These are phyloP conservation scores for Biston betularia DNA, from an alignment of 2,888 invertebrate species.

Conservation along the genomic window DNA sequence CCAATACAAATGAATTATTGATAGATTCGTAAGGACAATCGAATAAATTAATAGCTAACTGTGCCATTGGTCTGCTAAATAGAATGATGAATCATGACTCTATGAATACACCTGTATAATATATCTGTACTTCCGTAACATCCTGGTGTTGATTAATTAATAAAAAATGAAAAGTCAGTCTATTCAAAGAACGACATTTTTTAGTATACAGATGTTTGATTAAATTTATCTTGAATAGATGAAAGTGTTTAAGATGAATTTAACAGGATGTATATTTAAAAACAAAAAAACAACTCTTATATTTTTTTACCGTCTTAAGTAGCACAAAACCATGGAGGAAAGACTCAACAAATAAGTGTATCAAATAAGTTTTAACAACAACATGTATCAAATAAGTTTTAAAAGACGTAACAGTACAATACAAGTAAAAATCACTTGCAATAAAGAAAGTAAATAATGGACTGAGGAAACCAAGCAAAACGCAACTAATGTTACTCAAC, in stretches of 20 bases:
- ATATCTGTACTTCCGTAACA: neutral
- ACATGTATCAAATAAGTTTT: neutral
- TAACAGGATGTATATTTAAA: no score
- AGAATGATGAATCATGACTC: conserved; percentile 17
- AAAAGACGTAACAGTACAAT: neutral
- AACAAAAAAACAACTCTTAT: no score
- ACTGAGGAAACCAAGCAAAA: conserved; percentile 50
- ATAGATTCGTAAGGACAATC: conserved; percentile 42
- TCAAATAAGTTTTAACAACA: neutral
- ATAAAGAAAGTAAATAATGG: conserved; percentile 44
- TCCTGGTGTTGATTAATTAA: neutral
- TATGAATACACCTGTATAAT: neutral
- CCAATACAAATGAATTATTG: conserved; percentile 36
- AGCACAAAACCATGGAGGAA: no score
- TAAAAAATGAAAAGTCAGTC: no score
- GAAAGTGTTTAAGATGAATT: no score
- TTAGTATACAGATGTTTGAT: conserved; percentile 35
- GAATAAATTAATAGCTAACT: conserved; percentile 45
- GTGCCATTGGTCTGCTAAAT: conserved; percentile 32
- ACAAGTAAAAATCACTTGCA: conserved; percentile 8
- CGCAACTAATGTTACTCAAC: conserved; percentile 56
- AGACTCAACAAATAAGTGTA: neutral
- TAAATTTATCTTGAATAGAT: no score
- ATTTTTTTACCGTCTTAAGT: neutral
- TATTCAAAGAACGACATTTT: conserved; percentile 18